Base-by-base conservation (phyloP, 2,797 vertebrate genomes). In the Cossypha caffra region DNA sequence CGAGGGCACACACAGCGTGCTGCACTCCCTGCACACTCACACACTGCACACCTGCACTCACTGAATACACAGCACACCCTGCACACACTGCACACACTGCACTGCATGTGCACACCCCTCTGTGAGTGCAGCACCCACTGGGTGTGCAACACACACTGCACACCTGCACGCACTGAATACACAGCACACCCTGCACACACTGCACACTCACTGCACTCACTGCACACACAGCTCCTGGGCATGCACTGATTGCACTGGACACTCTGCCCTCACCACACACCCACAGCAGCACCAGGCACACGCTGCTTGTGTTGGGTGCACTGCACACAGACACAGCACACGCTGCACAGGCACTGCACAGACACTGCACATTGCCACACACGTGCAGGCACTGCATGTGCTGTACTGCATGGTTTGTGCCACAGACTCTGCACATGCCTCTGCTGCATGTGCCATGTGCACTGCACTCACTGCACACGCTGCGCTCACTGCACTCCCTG, bases 301-400 rank as follows among this genome's bases (percentile, higher is more conserved):
- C 0, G 3, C 61, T 50, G 31, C 26, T 31, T 5, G 0, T 5
- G 7, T 2, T 20, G 48, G 42, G 9, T 26, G 31, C 43, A 9
- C 38, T 31, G 54, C 42, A 29, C 23, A 5, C 6, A 4, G 25
- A 7, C 18, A 9, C 29, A 17, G 74, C n/a, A 16, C 35, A 10
- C 1, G 1, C n/a, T n/a, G 45, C 17, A 50, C 43, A 31, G 25
- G 16, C 37, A 21, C 66, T 51, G 47, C 48, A 16, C 19, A 51
- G 20, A 29, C 15, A 5, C 35, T 35, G 35, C 52, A 23, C 37
- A 16, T 13, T 35, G 17, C 40, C 33, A 55, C 68, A 38, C 10
- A 20, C 42, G 9, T 2, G 38, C 69, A 16, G 0, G 2, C 31
- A 5, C 40, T 19, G 40, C 0, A 10, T 1, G 20, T 17, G 3